These are phyloP conservation scores for Pandemis heparana DNA, from an alignment of 2,888 invertebrate species.

Conservation along the genomic window DNA sequence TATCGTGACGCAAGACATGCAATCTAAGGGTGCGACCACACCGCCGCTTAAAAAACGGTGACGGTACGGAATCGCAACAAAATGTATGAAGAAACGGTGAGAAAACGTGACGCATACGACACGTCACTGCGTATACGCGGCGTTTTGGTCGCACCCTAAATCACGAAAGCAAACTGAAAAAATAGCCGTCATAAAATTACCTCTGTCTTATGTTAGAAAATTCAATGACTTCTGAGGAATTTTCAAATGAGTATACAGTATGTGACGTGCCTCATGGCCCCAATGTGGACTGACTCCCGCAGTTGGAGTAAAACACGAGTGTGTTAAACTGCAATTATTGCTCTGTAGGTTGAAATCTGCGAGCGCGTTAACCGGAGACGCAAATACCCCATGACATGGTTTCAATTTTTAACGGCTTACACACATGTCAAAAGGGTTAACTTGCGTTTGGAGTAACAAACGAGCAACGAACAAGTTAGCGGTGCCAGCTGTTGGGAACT, in stretches of 20 bases:
- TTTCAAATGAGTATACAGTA: background rate
- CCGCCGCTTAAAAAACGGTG: too few species aligned
- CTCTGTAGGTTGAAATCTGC: slow-evolving; percentile 21
- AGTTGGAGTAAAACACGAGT: background rate
- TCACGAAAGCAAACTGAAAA: background rate
- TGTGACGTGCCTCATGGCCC: background rate
- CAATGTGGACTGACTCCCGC: background rate
- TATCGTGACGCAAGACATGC: background rate
- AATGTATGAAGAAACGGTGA: too few species aligned
- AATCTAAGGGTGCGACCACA: background rate
- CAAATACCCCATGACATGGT: slow-evolving; percentile 32
- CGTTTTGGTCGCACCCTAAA: too few species aligned
- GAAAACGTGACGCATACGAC: too few species aligned
- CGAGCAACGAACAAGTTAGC: slow-evolving; percentile 7
- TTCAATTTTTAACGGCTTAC: slow-evolving; percentile 33
- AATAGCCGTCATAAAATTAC: background rate
- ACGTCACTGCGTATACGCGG: too few species aligned
- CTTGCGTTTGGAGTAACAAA: slow-evolving; percentile 5
- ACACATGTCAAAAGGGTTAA: slow-evolving; percentile 23
- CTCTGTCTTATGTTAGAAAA: background rate
- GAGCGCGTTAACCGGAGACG: slow-evolving; percentile 19
- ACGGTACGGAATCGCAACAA: too few species aligned
- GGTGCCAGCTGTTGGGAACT: slow-evolving; percentile 21
- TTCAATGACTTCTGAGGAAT: background rate
- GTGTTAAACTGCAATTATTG: slow-evolving; percentile 6